Conservation (phyloP, 1,140 invertebrate species). For the Calycopis cecrops region DNA sequence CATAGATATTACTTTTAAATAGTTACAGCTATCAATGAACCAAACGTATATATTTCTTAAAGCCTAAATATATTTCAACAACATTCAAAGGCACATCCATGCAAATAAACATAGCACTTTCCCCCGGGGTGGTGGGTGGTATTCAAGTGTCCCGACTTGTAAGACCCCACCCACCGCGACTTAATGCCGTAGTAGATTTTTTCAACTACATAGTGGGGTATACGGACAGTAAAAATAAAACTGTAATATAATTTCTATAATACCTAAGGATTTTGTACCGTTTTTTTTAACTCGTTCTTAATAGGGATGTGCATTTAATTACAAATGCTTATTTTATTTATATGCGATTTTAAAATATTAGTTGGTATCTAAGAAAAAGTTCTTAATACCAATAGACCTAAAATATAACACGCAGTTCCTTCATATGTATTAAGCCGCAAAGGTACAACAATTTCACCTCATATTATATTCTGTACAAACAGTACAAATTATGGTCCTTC, state of each 20-base stretch:
- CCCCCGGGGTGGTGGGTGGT: slow-evolving; percentile 36
- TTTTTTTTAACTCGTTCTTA: slow-evolving; percentile 3
- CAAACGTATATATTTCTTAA: slow-evolving; percentile 7
- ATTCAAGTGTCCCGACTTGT: slow-evolving; percentile 50
- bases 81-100: slow-evolving; percentile 47
- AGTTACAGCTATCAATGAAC: background rate
- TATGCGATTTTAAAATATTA: no score
- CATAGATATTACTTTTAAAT: no score
- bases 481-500: no score
- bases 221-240: slow-evolving; percentile 35
- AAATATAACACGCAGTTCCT: no score
- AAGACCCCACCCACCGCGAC: slow-evolving; percentile 47
- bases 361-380: no score
- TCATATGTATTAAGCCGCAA: no score
- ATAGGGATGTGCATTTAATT: no score
- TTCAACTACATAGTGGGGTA: slow-evolving; percentile 50
- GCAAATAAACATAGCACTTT: slow-evolving; percentile 67
- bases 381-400: no score
- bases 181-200: slow-evolving; percentile 66
- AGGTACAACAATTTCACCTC: no score
- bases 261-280: background rate
- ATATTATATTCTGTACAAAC: no score
- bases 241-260: slow-evolving; percentile 31
- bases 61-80: slow-evolving; percentile 10
- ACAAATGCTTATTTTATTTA: no score